Percentiles rank a stretch among this genome's conserved stretches.
These are phyloP conservation scores for Ceratoteleas bidentatus DNA, from an alignment of 1,140 invertebrate genomes.

Conservation along the genomic window DNA sequence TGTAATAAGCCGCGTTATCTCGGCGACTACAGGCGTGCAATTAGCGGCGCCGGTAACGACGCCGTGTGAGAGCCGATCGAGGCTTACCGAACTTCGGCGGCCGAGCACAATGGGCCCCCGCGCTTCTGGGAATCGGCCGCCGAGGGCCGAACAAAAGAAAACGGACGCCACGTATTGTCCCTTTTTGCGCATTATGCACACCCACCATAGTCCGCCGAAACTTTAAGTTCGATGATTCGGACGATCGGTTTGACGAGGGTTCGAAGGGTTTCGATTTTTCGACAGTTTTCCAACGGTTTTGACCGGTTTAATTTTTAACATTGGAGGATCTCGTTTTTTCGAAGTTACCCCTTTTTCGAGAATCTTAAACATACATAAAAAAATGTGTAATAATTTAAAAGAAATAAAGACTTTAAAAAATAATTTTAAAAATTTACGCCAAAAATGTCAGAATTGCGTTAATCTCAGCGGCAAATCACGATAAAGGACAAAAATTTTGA, in stretches of 20 bases:
- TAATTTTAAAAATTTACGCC: no score
- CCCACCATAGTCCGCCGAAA: slow-evolving; percentile 1
- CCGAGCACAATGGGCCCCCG: slow-evolving; percentile 30
- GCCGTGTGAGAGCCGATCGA: slow-evolving; percentile 42
- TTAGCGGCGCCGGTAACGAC: slow-evolving; percentile 53
- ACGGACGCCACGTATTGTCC: slow-evolving; percentile 17
- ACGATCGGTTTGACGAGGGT: slow-evolving; percentile 23
- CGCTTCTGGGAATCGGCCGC: slow-evolving; percentile 45
- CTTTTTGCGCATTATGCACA: slow-evolving; percentile 16
- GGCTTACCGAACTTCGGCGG: slow-evolving; percentile 32
- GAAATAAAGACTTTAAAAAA: no score
- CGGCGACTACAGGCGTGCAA: slow-evolving; percentile 38
- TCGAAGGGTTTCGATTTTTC: background rate
- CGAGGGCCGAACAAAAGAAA: slow-evolving; percentile 32
- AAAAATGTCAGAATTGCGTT: no score
- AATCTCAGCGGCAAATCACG: no score
- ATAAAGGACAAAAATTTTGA: no score
- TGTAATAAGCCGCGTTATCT: slow-evolving; percentile 53
- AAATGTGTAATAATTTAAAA: no score
- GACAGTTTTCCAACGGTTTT: background rate
- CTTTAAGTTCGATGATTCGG: background rate
- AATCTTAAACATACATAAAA: no score
- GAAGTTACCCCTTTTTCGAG: background rate
- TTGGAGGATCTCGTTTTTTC: background rate
- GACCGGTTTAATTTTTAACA: background rate